Conservation (phyloP, 2,113 vertebrate species). For the Malurus alboscapulatus region DNA sequence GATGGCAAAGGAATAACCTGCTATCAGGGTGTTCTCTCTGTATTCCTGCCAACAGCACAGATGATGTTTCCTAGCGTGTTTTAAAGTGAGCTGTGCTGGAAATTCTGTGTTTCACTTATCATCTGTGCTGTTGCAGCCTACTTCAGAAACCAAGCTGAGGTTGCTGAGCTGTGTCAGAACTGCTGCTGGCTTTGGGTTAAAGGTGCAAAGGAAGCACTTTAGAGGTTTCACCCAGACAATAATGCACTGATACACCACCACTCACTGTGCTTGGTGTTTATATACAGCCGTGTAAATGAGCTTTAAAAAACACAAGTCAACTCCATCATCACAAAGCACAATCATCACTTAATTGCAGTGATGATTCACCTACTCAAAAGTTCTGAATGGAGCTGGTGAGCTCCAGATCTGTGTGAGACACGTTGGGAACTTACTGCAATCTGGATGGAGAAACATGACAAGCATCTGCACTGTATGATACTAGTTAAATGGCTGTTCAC, state of each 20-base stretch:
- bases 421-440: rapidly evolving
- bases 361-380: neutral
- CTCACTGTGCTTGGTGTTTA: neutral
- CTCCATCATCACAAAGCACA: neutral
- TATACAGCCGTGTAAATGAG: neutral
- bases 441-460: neutral
- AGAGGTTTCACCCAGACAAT: neutral
- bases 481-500: neutral
- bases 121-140: neutral
- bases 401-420: neutral
- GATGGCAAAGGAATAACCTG: neutral
- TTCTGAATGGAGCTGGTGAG: neutral
- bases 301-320: neutral
- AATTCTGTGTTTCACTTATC: neutral
- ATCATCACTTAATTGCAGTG: neutral
- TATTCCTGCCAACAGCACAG: neutral
- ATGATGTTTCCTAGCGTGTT: neutral
- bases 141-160: neutral
- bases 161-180: neutral
- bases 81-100: neutral
- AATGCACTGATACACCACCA: too few relatives aligned
- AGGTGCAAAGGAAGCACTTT: neutral
- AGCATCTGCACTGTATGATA: neutral
- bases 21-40: neutral
- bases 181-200: neutral